Evolutionary conservation across 2,888 invertebrate species (phyloP), one percentile per base, ranked within the genome.

Genomic region (Diachrysia chrysitis): DNA sequence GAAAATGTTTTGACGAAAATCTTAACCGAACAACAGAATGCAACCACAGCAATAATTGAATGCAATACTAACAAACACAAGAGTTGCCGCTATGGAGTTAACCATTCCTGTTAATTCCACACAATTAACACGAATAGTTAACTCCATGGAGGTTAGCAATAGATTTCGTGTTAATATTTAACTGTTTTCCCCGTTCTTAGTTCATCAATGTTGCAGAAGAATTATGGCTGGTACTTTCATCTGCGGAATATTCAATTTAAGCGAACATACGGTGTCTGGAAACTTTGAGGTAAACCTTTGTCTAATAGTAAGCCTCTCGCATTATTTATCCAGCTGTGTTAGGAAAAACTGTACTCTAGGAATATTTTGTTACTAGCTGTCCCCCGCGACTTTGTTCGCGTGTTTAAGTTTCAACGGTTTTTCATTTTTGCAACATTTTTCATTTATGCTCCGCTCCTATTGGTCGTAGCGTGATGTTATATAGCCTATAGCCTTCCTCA

Each of bases 141-240:
- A 12, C 21, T 59, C 55, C 17, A 46, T n/a, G 17, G n/a, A 16
- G 42, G 6, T 29, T 16, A 29, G 4, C 19, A 54, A 29, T 54
- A 4, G 51, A 59, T 65, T 71, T 54, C 16, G 25, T 61, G 9
- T 32, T 19, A 72, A 66, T 72, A 61, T 48, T 72, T 46, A 21
- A 55, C 17, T 12, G 32, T 2, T 32, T 42, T 54, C 14, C 57
- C 16, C n/a, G 7, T 7, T 54, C 54, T 37, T 16, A 61, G 10
- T n/a, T 58, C 35, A 55, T 55, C 14, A 61, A 23, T 25, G 25
- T 16, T 25, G 23, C 23, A 25, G 16, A 16, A 25, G 54, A 54
- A 25, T 23, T 23, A 25, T 54, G 25, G 23, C 25, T 54, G 0
- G 25, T n/a, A n/a, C 25, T 25, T 54, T 54, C 25, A 54, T 25